Evolutionary conservation across 2,888 invertebrate genomes (phyloP), one percentile per base, ranked within the genome.

Genomic region (Nephrocerus scutellatus): DNA sequence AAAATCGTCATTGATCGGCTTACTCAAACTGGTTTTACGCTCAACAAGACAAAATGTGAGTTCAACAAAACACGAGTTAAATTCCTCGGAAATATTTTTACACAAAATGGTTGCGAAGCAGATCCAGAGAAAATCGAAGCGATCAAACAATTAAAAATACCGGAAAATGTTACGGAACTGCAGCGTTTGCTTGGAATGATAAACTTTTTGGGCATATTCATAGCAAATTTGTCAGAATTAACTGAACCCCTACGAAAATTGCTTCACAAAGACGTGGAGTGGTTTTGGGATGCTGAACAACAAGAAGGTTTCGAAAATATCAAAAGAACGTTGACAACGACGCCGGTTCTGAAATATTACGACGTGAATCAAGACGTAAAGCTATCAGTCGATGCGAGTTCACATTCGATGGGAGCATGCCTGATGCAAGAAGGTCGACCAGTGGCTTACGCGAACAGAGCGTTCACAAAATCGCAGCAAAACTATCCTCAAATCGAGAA

Each of bases 401-500:
- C 20, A n/a, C 34, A 34, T 30, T 29, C 39, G 14, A 31, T 57
- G 12, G 62, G 61, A 8, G 54, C 57, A 14, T 56, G 55, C 14
- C 31, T 63, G 5, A 23, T 61, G n/a, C 61, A 62, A 44, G 44
- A 62, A 12, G 49, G 48, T 12, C 43, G 55, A 34, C 61, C 59
- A n/a, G 45, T 60, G n/a, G 55, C 52, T 6, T 65, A 58, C 52
- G 62, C 59, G 13, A 57, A 58, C 20, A 52, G 50, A 43, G 44
- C 56, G 2, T 43, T 61, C 21, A 55, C 53, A n/a, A n/a, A n/a
- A n/a, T n/a, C n/a, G n/a, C n/a, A n/a, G n/a, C n/a, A n/a, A n/a
- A n/a, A 61, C 22, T 20, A 24, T 18, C 35, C 33, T 15, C 39
- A 42, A 35, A 38, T 43, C 6, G 36, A 25, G 12, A 40, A 42